These are phyloP conservation scores for Oriolus oriolus DNA, from an alignment of 2,113 vertebrate species.

Conservation along the genomic window DNA sequence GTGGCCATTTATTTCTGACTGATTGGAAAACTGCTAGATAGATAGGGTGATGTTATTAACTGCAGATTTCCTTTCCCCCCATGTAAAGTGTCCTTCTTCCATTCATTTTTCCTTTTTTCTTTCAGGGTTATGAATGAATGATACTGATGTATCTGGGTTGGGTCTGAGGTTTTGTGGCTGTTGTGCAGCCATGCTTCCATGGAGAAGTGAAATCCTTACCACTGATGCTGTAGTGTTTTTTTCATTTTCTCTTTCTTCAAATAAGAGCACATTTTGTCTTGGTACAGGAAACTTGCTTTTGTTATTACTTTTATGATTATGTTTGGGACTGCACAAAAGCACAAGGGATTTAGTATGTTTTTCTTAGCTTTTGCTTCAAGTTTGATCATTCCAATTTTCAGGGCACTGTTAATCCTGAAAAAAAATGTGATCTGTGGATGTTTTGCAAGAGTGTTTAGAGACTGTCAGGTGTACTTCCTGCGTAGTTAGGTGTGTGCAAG, in stretches of 20 bases:
- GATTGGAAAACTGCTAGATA: neutral
- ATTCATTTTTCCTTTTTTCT: neutral
- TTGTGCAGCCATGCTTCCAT: neutral
- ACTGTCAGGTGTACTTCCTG: neutral
- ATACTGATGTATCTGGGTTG: neutral
- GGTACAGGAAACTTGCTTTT: neutral
- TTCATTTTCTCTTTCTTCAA: neutral
- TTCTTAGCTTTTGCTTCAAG: neutral
- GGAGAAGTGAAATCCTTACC: neutral
- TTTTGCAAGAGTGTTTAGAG: neutral
- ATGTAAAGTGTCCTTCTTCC: neutral
- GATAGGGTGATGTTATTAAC: neutral
- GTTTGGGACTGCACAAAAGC: neutral
- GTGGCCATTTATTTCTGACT: neutral
- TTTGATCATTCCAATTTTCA: neutral
- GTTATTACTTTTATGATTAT: neutral
- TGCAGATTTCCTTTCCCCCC: neutral
- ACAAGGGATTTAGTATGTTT: neutral
- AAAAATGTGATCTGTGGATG: neutral
- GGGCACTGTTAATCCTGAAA: neutral
- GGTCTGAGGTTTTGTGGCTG: neutral
- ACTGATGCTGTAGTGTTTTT: neutral
- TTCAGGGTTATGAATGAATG: neutral
- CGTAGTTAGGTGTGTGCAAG: neutral
- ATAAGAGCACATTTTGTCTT: neutral